Evolutionary conservation across 2,888 invertebrate species (phyloP), one percentile per base, ranked within the genome.

Genomic region (Dexiosoma caninum): DNA sequence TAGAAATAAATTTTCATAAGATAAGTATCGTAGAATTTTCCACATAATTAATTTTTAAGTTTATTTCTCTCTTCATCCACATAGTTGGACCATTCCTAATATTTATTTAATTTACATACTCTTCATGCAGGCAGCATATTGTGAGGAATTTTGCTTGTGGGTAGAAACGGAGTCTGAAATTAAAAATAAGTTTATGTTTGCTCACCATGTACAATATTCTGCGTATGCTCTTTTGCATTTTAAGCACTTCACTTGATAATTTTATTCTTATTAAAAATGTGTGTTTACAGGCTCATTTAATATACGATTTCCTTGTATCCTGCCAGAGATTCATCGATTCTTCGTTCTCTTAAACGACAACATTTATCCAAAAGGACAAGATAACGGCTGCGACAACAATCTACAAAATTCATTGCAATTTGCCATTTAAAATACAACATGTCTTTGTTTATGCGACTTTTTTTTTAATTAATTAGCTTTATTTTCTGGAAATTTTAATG

Each of bases 381-480:
- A 23, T 40, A 49, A 57, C 21, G 23, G 37, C 23, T 55, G 10
- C 10, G 37, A 49, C 23, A 51, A 66, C 35, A 51, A 40, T 51
- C 40, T 46, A n/a, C 40, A 49, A 66, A 60, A 60, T 7, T 44
- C 55, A 80, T 71, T 76, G 64, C 77, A 69, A 69, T 77, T 77
- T 81, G 55, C 49, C 67, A 67, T 70, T 76, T 55, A 70, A 62
- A 49, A 14, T 40, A 64, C 67, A 76, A 19, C 40, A 62, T 49
- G 32, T 51, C 51, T 64, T 27, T 35, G 40, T 70, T 60, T 60
- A 72, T 62, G 62, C 62, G 77, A 77, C 69, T 57, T 77, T 77
- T 57, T 77, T 77, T 75, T 77, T 69, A 81, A 81, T 81, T 81
- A 81, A 81, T 81, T 77, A 74, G 74, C 77, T 77, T 81, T 74